Conservation (phyloP, 2,888 invertebrate species). For the Autographa gamma region DNA sequence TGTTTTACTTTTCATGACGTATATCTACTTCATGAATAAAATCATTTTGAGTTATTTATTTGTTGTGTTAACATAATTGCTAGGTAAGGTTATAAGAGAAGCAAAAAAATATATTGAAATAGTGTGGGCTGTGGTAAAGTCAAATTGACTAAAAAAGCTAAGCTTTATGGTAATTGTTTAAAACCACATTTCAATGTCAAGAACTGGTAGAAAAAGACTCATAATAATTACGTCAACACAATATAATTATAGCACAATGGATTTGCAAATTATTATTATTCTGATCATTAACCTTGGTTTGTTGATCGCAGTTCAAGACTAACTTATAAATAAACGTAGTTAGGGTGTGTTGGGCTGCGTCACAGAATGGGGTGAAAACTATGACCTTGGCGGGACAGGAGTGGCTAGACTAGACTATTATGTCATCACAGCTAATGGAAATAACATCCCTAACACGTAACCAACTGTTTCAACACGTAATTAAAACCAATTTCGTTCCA, state of each 20-base stretch:
- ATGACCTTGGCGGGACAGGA: slow-evolving; percentile 60
- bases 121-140: neutral
- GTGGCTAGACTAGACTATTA: slow-evolving; percentile 59
- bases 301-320: slow-evolving; percentile 21
- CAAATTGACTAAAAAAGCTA: slow-evolving; percentile 9
- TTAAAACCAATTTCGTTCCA: neutral
- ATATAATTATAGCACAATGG: slow-evolving; percentile 14
- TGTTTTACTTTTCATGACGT: no score
- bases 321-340: slow-evolving; percentile 27
- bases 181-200: slow-evolving; percentile 33
- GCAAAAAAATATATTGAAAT: neutral
- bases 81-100: neutral
- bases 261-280: slow-evolving; percentile 28
- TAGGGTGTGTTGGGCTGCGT: slow-evolving; percentile 43
- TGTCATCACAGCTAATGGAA: slow-evolving; percentile 51
- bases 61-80: no score
- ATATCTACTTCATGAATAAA: neutral
- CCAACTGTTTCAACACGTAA: neutral
- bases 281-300: slow-evolving; percentile 15
- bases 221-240: slow-evolving; percentile 24
- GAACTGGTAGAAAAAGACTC: slow-evolving; percentile 12
- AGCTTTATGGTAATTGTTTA: slow-evolving; percentile 18
- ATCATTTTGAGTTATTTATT: no score
- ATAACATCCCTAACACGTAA: slow-evolving; percentile 35
- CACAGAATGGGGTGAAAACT: slow-evolving; percentile 59